These are phyloP conservation scores for Donacobius atricapilla DNA, from an alignment of 2,113 vertebrate species.

Conservation along the genomic window DNA sequence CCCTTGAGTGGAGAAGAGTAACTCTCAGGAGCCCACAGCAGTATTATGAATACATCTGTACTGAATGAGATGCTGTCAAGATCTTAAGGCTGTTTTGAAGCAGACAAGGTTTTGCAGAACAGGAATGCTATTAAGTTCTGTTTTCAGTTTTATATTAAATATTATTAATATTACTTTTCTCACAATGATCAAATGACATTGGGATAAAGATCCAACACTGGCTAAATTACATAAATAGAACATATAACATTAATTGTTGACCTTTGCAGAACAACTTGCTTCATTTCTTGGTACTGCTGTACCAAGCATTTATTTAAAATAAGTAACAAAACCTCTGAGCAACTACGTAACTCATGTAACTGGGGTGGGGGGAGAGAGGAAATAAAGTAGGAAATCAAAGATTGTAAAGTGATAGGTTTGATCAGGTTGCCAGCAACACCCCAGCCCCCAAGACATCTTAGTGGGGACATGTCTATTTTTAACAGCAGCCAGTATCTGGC, in stretches of 20 bases:
- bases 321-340: background rate
- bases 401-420: background rate
- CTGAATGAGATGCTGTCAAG: background rate
- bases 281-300: background rate
- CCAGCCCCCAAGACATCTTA: background rate
- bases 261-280: background rate
- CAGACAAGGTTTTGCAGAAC: background rate
- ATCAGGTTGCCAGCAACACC: background rate
- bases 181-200: background rate
- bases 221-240: background rate
- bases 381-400: background rate
- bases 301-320: background rate
- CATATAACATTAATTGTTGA: background rate
- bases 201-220: background rate
- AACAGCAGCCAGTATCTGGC: background rate
- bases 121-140: background rate
- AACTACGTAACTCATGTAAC: background rate
- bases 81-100: background rate
- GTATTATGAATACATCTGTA: background rate
- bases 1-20: background rate
- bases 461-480: background rate
- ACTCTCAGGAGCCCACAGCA: background rate
- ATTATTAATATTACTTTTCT: background rate
- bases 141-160: background rate
- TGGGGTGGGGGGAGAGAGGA: accelerated